These are phyloP conservation scores for Papilio polytes DNA, from an alignment of 1,140 invertebrate species.

Conservation along the genomic window DNA sequence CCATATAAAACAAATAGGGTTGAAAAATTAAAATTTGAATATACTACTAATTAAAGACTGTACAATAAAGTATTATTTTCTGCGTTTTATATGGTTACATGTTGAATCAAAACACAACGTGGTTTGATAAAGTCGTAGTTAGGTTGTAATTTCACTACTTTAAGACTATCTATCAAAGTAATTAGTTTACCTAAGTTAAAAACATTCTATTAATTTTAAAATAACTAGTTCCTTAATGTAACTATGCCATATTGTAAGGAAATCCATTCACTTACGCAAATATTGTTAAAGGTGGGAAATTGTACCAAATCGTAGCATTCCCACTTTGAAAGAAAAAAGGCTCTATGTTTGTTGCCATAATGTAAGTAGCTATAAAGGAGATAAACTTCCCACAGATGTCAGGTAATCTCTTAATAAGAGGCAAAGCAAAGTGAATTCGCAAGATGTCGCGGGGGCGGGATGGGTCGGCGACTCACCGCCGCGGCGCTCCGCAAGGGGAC, in stretches of 20 bases:
- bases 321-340: background rate
- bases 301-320: background rate
- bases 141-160: background rate
- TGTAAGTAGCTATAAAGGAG: conserved; percentile 14
- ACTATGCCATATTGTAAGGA: background rate
- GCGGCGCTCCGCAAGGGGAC: conserved; percentile 39
- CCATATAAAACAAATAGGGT: conserved; percentile 73
- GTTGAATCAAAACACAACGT: background rate
- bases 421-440: conserved; percentile 75
- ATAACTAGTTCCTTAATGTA: background rate
- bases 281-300: background rate
- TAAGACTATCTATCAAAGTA: background rate
- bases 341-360: background rate
- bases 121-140: background rate
- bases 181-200: background rate
- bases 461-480: conserved; percentile 52
- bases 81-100: background rate
- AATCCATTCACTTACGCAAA: background rate
- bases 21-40: conserved; percentile 56
- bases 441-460: conserved; percentile 47
- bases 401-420: conserved; percentile 73
- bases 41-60: conserved; percentile 36
- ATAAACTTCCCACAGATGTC: conserved; percentile 49
- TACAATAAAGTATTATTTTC: conserved; percentile 8
- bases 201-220: background rate